phyloP scores from a whole-genome alignment of 2,888 invertebrate species.

The Vanessa cardui region DNA sequence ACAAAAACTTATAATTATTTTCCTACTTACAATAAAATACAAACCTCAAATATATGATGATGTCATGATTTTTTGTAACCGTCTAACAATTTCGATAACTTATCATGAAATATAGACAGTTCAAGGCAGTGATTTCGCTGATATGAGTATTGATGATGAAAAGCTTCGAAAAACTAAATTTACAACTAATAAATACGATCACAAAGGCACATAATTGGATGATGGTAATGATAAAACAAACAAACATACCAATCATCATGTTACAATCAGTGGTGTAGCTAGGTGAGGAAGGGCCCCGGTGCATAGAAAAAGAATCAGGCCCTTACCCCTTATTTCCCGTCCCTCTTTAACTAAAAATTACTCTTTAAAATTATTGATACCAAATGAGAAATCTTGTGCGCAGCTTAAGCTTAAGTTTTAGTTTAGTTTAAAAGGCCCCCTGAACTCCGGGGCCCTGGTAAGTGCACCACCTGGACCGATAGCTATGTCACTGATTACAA shows the following conservation, averaged over 20 bases:
- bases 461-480: too few relatives aligned
- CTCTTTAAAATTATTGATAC: too few relatives aligned
- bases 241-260: background rate
- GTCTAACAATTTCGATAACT: slow-evolving; percentile 44
- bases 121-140: slow-evolving; percentile 59
- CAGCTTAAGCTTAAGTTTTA: too few relatives aligned
- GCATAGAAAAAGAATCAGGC: too few relatives aligned
- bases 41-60: slow-evolving; percentile 49
- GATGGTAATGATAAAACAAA: slow-evolving; percentile 9
- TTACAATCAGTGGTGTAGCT: too few relatives aligned
- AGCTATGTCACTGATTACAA: too few relatives aligned
- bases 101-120: slow-evolving; percentile 41
- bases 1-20: slow-evolving; percentile 65
- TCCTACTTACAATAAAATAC: slow-evolving; percentile 35
- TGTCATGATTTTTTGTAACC: slow-evolving; percentile 56
- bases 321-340: too few relatives aligned
- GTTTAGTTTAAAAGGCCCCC: too few relatives aligned
- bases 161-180: slow-evolving; percentile 52
- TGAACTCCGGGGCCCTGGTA: too few relatives aligned
- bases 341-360: too few relatives aligned
- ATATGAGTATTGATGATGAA: slow-evolving; percentile 62
- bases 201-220: slow-evolving; percentile 68
- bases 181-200: slow-evolving; percentile 53
- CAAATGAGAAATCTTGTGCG: too few relatives aligned
- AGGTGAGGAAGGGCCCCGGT: too few relatives aligned